A percentile compares a stretch with the other conserved stretches of the same genome.
Conservation (phyloP, 2,113 vertebrate species). For the Lasiurus borealis region DNA sequence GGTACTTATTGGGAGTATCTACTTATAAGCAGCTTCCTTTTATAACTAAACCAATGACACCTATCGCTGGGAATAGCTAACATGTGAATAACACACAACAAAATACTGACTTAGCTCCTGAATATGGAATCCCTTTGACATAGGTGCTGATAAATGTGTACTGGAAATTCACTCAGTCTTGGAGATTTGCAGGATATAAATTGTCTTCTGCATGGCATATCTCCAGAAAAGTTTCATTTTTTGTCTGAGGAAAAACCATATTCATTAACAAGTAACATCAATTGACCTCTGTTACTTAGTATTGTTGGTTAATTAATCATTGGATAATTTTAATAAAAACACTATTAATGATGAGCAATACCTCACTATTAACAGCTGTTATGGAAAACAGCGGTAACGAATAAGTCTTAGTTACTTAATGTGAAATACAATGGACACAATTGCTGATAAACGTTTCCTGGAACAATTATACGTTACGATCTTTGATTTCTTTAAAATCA, state of each 20-base stretch:
- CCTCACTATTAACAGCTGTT: neutral
- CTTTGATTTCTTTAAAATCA: neutral
- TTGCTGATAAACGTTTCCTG: neutral
- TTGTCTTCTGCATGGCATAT: neutral
- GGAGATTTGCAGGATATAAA: neutral
- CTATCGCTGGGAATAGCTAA: neutral
- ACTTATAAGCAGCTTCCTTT: neutral
- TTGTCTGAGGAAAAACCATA: neutral
- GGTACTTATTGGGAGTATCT: neutral
- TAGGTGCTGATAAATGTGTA: neutral
- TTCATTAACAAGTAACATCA: neutral
- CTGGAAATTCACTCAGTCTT: neutral
- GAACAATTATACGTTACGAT: conserved; percentile 10
- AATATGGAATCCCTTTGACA: neutral
- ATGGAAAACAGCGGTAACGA: neutral
- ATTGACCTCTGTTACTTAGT: neutral
- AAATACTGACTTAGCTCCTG: neutral
- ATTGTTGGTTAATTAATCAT: neutral
- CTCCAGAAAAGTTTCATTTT: neutral
- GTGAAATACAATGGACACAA: neutral
- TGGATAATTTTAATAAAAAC: conserved; percentile 35
- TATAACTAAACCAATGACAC: neutral
- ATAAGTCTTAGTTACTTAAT: neutral
- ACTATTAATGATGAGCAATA: neutral
- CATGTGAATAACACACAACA: neutral